Base-by-base conservation (phyloP, 2,113 vertebrate genomes). In the Mastomys natalensis region DNA sequence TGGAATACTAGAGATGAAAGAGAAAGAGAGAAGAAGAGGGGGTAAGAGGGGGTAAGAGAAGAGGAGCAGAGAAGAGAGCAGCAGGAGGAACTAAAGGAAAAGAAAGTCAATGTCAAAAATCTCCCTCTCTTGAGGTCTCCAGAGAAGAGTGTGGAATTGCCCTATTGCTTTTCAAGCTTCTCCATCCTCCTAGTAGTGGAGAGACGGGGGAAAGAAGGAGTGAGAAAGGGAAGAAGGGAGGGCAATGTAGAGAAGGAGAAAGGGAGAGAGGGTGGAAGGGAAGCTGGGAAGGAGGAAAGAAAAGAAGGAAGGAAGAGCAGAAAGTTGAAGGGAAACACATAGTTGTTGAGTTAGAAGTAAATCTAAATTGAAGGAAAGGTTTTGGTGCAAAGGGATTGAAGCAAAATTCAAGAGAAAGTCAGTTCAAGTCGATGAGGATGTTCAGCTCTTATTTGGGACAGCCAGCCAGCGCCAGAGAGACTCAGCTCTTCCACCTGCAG, bases 331-430 rank as follows among this genome's bases (percentile, higher is more conserved):
- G 77, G 90, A 89, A 90, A 70, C 16, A 45, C 77, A 84, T 9
- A n/a, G 51, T 34, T 87, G 43, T 82, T 93, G 87, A 88, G 81
- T 93, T 29, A 70, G 55, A 78, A 77, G 55, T 51, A 87, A 89
- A 91, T 85, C 15, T 68, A 68, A 68, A 68, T 68, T 34, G 31
- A 68, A 68, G 5, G 31, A 34, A 68, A 68, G 87, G 85, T 96
- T 87, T 78, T 93, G 95, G 88, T 95, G 97, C 98, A 98, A 91
- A 94, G 77, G 70, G 94, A 96, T 93, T 58, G 43, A 97, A 97
- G 80, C 85, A 95, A 96, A 95, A 97, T 40, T 88, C 95, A 89
- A 86, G 90, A 78, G 55, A 70, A 86, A 95, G 80, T 93, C 85
- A 0, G 68, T 72, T 40, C 92, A 77, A 92, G 88, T 53, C 2